Percentiles rank a stretch among this genome's conserved stretches.
These are phyloP conservation scores for Liolophura sinensis DNA, from an alignment of 1,140 invertebrate species.

Conservation along the genomic window DNA sequence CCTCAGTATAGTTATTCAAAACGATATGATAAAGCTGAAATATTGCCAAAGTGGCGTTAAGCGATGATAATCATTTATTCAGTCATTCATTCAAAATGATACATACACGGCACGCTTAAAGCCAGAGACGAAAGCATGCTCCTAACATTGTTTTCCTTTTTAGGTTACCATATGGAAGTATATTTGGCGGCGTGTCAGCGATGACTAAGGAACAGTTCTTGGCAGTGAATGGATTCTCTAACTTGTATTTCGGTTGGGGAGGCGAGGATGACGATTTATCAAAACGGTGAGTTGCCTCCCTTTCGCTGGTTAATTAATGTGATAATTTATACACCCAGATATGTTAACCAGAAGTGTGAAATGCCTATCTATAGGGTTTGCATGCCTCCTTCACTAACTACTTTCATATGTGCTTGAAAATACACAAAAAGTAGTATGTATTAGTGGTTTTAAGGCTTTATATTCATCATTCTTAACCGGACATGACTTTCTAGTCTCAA, in stretches of 20 bases:
- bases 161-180: conserved; percentile 35
- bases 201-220: conserved; percentile 66
- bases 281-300: conserved; percentile 19
- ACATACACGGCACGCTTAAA: no score
- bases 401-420: neutral
- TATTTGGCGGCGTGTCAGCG: conserved; percentile 47
- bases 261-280: conserved; percentile 54
- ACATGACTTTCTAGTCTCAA: neutral
- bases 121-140: no score
- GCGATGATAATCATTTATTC: no score
- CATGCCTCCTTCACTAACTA: neutral
- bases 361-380: neutral
- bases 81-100: no score
- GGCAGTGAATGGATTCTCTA: conserved; percentile 88
- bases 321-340: neutral
- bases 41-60: no score
- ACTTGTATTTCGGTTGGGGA: conserved; percentile 83
- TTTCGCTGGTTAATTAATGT: neutral
- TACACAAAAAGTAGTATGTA: neutral
- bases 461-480: no score
- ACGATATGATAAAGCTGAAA: no score
- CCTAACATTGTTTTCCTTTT: conserved; percentile 16
- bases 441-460: neutral
- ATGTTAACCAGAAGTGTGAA: neutral
- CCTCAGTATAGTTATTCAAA: no score